These are phyloP conservation scores for Melanotus villosus DNA, from an alignment of 2,888 invertebrate species.

Conservation along the genomic window DNA sequence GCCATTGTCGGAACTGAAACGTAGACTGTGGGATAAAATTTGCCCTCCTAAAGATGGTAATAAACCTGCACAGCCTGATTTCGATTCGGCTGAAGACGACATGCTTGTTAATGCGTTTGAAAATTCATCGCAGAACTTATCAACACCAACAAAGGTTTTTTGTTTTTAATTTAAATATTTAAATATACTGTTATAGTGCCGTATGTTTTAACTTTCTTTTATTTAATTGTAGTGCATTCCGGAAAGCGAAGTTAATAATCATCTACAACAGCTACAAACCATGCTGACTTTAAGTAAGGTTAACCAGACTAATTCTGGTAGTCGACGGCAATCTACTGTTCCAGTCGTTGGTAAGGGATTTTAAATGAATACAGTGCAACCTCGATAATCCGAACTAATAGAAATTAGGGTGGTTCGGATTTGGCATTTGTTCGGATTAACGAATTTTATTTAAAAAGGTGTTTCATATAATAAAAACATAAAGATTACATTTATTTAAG, in stretches of 20 bases:
- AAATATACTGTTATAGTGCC: too few relatives aligned
- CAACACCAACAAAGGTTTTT: not conserved
- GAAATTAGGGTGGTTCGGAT: too few relatives aligned
- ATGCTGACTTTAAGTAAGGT: conserved; percentile 68
- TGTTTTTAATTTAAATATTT: too few relatives aligned
- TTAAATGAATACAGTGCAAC: too few relatives aligned
- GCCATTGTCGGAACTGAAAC: conserved; percentile 73
- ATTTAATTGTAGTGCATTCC: conserved; percentile 33
- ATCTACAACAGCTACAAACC: conserved; percentile 70
- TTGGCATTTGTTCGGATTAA: too few relatives aligned
- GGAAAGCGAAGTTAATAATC: conserved; percentile 65
- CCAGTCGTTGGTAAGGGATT: conserved; percentile 55
- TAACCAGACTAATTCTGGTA: conserved; percentile 60
- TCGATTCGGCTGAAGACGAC: conserved; percentile 6
- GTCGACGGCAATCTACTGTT: conserved; percentile 58
- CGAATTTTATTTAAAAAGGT: too few relatives aligned
- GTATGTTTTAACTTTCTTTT: too few relatives aligned
- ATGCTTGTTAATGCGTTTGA: not conserved
- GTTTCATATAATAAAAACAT: too few relatives aligned
- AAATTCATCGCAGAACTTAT: not conserved
- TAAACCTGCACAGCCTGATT: conserved; percentile 27
- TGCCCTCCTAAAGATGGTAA: conserved; percentile 48
- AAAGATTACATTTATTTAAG: too few relatives aligned
- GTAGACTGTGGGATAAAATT: conserved; percentile 67
- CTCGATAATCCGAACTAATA: too few relatives aligned